Percentiles rank a stretch among this genome's conserved stretches.
These are phyloP conservation scores for Imbricaverruca yamaguchii DNA, from an alignment of 2,888 invertebrate species.

Conservation along the genomic window DNA sequence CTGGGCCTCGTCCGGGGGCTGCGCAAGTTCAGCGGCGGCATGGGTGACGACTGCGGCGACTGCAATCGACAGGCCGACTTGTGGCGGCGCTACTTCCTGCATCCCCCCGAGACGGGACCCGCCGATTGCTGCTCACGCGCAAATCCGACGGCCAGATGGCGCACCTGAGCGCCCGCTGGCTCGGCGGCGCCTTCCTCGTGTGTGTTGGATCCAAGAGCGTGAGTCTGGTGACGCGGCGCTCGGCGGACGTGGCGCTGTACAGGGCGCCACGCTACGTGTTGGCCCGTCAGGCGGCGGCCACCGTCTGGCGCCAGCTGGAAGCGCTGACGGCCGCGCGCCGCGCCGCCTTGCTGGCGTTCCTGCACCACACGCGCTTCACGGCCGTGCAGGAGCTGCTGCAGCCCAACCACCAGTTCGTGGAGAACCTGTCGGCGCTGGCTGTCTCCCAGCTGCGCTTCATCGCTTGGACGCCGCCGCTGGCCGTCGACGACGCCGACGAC, in stretches of 20 bases:
- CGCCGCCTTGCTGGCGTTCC: slow-evolving; percentile 29
- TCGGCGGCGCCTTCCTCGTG: slow-evolving; percentile 38
- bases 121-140: slow-evolving; percentile 34
- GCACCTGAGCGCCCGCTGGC: slow-evolving; percentile 41
- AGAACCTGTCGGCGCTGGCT: slow-evolving; percentile 40
- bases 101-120: slow-evolving; percentile 32
- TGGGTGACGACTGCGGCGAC: slow-evolving; percentile 41
- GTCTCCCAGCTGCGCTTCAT: slow-evolving; percentile 36
- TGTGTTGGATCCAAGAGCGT: slow-evolving; percentile 46
- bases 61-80: slow-evolving; percentile 36
- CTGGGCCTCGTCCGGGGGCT: slow-evolving; percentile 40
- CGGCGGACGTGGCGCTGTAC: slow-evolving; percentile 32
- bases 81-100: slow-evolving; percentile 43
- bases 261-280: slow-evolving; percentile 39
- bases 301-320: slow-evolving; percentile 38
- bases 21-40: slow-evolving; percentile 45
- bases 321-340: slow-evolving; percentile 35
- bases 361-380: slow-evolving; percentile 38
- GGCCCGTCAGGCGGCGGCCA: slow-evolving; percentile 38
- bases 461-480: slow-evolving; percentile 20
- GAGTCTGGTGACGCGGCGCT: slow-evolving; percentile 41
- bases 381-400: slow-evolving; percentile 43
- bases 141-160: slow-evolving; percentile 46
- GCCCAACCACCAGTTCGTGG: slow-evolving; percentile 44
- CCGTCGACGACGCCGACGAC: neutral